phyloP scores from a whole-genome alignment of 2,113 vertebrate genomes.

The Rhabdomys dilectus region DNA sequence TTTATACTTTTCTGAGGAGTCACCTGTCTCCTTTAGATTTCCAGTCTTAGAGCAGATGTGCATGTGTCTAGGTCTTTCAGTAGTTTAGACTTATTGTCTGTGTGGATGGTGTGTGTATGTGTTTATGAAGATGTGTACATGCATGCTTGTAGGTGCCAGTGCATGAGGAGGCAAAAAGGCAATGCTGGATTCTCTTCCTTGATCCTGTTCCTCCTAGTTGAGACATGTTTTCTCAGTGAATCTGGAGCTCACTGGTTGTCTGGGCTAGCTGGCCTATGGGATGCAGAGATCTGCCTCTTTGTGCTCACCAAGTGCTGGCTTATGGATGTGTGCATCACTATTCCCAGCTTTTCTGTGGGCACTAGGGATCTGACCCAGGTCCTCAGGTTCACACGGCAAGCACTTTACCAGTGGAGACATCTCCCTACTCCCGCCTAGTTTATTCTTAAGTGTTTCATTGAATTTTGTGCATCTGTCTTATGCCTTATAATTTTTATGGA shows the following conservation, averaged over 20 bases:
- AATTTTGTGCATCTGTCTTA: constrained; percentile 4
- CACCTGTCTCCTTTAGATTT: not conserved
- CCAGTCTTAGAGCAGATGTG: not conserved
- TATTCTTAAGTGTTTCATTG: not conserved
- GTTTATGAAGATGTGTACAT: not conserved
- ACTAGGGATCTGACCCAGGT: not conserved
- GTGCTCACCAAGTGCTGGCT: not conserved
- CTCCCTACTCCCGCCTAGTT: not conserved
- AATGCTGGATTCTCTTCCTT: not conserved
- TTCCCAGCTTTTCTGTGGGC: not conserved
- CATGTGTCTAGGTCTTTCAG: not conserved
- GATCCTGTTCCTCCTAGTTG: not conserved
- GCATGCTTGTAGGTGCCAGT: not conserved
- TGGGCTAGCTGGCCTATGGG: not conserved
- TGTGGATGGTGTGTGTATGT: not conserved
- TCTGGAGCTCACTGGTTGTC: not conserved
- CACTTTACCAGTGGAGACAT: not conserved
- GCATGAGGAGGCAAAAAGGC: too few relatives aligned
- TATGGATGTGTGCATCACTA: not conserved
- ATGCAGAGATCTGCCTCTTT: not conserved
- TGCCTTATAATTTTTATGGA: not conserved
- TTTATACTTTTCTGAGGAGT: not conserved
- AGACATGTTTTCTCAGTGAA: not conserved
- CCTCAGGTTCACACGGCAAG: not conserved
- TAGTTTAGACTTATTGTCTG: not conserved